A percentile compares a stretch with the other conserved stretches of the same genome.
Conservation (phyloP, 2,113 vertebrate genomes). For the Notiomystis cincta region DNA sequence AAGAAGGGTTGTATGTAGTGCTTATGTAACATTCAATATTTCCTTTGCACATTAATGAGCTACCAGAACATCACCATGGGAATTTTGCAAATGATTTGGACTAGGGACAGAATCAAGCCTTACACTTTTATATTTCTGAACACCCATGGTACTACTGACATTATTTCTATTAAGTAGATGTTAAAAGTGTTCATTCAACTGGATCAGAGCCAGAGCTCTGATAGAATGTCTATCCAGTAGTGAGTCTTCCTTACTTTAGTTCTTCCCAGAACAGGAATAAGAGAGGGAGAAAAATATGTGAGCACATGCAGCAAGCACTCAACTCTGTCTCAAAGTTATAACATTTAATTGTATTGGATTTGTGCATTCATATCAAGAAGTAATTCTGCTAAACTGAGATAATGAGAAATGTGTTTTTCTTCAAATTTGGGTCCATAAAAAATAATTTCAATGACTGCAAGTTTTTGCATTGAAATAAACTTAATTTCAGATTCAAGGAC, state of each 20-base stretch:
- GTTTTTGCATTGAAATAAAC: background rate
- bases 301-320: background rate
- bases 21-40: background rate
- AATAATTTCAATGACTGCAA: background rate
- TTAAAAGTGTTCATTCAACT: background rate
- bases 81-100: background rate
- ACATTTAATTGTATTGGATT: background rate
- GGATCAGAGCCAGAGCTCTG: background rate
- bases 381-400: background rate
- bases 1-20: background rate
- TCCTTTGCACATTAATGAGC: background rate
- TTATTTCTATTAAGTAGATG: background rate
- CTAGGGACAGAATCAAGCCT: background rate
- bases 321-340: background rate
- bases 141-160: background rate
- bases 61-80: background rate
- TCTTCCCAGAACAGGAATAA: background rate
- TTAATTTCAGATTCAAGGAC: background rate
- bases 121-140: background rate
- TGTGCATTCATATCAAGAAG: background rate
- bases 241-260: background rate
- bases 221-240: background rate
- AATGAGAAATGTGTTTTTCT: background rate
- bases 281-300: background rate
- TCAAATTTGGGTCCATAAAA: background rate